Evolutionary conservation across 2,888 invertebrate genomes (phyloP).

Genomic region (Scrobipalpa atriplicella): DNA sequence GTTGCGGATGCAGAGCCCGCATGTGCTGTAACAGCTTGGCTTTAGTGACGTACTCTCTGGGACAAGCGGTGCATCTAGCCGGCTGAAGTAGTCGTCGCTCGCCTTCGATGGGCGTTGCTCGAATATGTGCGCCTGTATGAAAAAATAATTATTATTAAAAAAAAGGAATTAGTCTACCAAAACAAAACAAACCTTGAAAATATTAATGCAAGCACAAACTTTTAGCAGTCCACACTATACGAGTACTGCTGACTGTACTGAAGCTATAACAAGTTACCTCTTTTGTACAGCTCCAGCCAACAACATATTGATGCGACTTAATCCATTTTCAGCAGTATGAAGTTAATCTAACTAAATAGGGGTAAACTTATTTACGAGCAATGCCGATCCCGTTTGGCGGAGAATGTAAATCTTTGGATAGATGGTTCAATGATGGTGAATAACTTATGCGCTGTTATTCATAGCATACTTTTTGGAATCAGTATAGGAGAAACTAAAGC

Average conservation of each 20-base stretch:
- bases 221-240: too few species aligned
- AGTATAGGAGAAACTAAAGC: neutral
- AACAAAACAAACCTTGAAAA: too few species aligned
- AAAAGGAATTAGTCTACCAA: too few species aligned
- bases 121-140: slow-evolving; percentile 18
- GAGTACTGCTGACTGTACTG: too few species aligned
- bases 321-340: too few species aligned
- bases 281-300: too few species aligned
- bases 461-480: too few species aligned
- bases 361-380: too few species aligned
- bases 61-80: slow-evolving; percentile 84
- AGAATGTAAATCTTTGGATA: slow-evolving; percentile 93
- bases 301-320: too few species aligned
- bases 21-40: slow-evolving; percentile 88
- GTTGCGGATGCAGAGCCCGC: slow-evolving; percentile 82
- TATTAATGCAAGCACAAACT: neutral
- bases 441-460: neutral
- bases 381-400: slow-evolving; percentile 92
- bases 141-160: neutral
- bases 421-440: slow-evolving; percentile 87
- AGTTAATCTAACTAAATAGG: too few species aligned
- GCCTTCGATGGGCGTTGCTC: slow-evolving; percentile 46
- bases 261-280: too few species aligned
- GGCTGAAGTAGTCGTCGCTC: slow-evolving; percentile 50
- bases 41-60: slow-evolving; percentile 93